Evolutionary conservation across 2,888 invertebrate species (phyloP).

Genomic region (Protonemura montana): DNA sequence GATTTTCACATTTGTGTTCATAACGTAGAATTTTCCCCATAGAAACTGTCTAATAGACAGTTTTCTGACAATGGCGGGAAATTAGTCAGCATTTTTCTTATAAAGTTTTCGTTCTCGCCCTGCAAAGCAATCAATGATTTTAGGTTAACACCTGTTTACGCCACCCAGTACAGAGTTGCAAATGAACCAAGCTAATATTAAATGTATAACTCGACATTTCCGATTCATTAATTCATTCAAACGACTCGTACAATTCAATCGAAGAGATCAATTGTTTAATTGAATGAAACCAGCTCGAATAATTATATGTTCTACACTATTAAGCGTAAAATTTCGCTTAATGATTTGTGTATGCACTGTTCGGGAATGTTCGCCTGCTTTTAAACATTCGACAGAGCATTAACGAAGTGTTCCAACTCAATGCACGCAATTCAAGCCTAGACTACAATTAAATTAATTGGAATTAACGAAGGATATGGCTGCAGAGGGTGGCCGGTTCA

Average conservation of each 20-base stretch:
- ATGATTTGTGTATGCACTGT: conserved; percentile 23
- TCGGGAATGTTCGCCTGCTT: conserved; percentile 18
- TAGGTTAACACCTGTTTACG: too few species aligned
- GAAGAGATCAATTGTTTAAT: conserved; percentile 19
- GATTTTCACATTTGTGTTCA: too few species aligned
- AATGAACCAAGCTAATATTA: not conserved
- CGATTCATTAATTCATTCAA: not conserved
- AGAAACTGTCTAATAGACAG: too few species aligned
- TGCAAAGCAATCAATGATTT: too few species aligned
- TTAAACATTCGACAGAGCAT: not conserved
- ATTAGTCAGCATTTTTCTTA: too few species aligned
- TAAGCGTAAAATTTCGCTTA: conserved; percentile 14
- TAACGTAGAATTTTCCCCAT: too few species aligned
- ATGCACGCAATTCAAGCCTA: conserved; percentile 14
- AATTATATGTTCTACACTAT: not conserved
- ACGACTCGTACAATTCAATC: not conserved
- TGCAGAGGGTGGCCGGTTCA: not conserved
- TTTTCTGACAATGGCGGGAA: too few species aligned
- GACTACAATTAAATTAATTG: conserved; percentile 27
- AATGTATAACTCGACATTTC: not conserved
- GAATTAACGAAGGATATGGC: conserved; percentile 9
- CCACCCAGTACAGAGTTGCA: not conserved
- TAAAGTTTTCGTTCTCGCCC: too few species aligned
- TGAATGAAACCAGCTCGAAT: conserved; percentile 20
- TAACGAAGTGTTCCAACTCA: conserved; percentile 8